These are phyloP conservation scores for Menidia menidia DNA, from an alignment of 2,797 vertebrate species.

Conservation along the genomic window DNA sequence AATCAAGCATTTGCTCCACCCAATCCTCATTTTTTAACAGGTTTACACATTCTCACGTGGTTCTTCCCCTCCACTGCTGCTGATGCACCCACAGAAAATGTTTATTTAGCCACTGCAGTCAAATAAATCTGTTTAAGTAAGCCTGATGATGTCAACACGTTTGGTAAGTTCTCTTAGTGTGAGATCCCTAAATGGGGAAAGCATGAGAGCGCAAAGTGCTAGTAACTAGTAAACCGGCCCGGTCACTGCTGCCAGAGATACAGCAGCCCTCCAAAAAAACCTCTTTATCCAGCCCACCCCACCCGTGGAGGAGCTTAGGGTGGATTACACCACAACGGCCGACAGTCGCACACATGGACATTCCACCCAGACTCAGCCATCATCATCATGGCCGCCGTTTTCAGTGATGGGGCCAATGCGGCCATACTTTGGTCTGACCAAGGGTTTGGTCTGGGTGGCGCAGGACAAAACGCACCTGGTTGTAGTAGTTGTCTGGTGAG, in stretches of 20 bases:
- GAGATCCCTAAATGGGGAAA: too few species aligned
- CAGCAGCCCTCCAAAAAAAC: constrained; percentile 15
- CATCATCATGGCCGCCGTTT: constrained; percentile 55
- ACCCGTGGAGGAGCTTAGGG: constrained; percentile 64
- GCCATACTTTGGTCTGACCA: not conserved
- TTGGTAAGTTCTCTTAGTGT: too few species aligned
- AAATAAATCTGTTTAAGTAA: too few species aligned
- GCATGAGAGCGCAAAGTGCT: too few species aligned
- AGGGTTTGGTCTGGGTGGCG: not conserved
- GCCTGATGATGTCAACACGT: too few species aligned
- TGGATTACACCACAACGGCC: constrained; percentile 76
- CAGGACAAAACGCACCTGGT: not conserved
- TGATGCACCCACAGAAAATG: too few species aligned
- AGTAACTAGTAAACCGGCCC: too few species aligned
- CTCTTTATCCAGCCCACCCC: constrained; percentile 26
- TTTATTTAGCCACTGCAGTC: too few species aligned
- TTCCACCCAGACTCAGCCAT: constrained; percentile 62
- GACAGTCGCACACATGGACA: constrained; percentile 61
- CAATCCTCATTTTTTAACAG: too few species aligned
- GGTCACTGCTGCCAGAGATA: constrained; percentile 27
- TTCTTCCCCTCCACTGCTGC: too few species aligned
- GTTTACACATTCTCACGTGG: too few species aligned
- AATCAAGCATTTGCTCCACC: too few species aligned
- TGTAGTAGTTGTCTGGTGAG: not conserved
- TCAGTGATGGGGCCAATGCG: not conserved